Conservation (phyloP, 2,113 vertebrate species). For the Myiagra hebetior region DNA sequence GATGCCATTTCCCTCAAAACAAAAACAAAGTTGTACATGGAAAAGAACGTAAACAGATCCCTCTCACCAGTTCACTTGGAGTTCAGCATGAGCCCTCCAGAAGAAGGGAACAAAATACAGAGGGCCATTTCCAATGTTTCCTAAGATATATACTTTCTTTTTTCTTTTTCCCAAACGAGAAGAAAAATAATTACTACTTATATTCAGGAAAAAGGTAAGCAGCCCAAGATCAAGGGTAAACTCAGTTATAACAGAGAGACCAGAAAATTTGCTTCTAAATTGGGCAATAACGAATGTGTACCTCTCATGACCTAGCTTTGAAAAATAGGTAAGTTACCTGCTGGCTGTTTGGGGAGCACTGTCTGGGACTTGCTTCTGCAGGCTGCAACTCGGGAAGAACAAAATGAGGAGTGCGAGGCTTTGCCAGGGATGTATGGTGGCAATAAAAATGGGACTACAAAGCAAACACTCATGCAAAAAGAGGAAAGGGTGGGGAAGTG, state of each 20-base stretch:
- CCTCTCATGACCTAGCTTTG: background rate
- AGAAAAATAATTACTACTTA: background rate
- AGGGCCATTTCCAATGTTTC: background rate
- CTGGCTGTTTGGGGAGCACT: background rate
- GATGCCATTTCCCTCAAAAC: background rate
- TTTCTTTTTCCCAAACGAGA: background rate
- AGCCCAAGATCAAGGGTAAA: background rate
- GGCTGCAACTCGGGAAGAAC: background rate
- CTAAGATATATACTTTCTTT: accelerated
- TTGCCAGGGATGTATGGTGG: background rate
- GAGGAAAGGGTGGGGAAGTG: background rate
- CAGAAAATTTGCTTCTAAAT: background rate
- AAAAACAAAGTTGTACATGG: background rate
- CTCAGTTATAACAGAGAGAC: background rate
- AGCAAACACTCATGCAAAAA: background rate
- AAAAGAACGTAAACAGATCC: background rate
- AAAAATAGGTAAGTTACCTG: background rate
- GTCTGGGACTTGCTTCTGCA: background rate
- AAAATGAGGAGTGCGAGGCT: background rate
- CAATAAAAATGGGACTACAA: background rate
- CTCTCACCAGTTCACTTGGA: background rate
- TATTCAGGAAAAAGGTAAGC: background rate
- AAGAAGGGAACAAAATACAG: background rate
- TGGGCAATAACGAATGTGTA: background rate
- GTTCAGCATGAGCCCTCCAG: background rate